Base-by-base conservation (phyloP, 2,797 vertebrate genomes). In the Sternarchorhynchus goeldii region DNA sequence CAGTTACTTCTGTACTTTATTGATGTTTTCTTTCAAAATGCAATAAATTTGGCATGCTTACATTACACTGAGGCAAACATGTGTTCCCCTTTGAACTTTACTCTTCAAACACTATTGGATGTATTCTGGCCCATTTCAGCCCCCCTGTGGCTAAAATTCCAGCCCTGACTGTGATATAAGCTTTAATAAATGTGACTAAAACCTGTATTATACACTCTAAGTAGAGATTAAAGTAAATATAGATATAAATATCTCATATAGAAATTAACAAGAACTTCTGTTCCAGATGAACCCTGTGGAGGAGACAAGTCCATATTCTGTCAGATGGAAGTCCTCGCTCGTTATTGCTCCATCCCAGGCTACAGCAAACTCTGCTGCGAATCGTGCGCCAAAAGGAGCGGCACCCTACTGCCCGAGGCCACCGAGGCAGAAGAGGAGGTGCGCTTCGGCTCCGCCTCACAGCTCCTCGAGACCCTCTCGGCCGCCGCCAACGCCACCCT, bases 251-350 rank as follows among this genome's bases (percentile, higher is more conserved):
- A 53, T 2, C 12, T 0, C 53, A 32, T 32, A 0, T 1, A 34
- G 20, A 67, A 67, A 76, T 66, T 72, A 62, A 5, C 1, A 77
- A 45, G 0, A 74, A 18, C 73, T 60, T 75, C 16, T 77, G 3
- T 74, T 21, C 62, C 94, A 99, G 97, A 96, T 81, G 96, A 98
- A 82, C 95, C 94, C 0, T 99, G 97, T 17, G 83, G 90, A 20
- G 96, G 96, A 80, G 97, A 99, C 90, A 99, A 96, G 70, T 99
- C 97, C 34, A 99, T 99, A 86, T 99, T 99, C 92, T 99, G 97
- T 82, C 96, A 99, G 53, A 99, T 99, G 97, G 97, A 99, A 81
- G 97, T 98, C n/a, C 91, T 99, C 0, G 94, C 96, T 0, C 93
- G 96, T 0, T 99, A 98, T 91, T 99, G 97, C 79, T 98, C 96